Conservation (phyloP, 2,797 vertebrate genomes). For the Decapterus maruadsi region DNA sequence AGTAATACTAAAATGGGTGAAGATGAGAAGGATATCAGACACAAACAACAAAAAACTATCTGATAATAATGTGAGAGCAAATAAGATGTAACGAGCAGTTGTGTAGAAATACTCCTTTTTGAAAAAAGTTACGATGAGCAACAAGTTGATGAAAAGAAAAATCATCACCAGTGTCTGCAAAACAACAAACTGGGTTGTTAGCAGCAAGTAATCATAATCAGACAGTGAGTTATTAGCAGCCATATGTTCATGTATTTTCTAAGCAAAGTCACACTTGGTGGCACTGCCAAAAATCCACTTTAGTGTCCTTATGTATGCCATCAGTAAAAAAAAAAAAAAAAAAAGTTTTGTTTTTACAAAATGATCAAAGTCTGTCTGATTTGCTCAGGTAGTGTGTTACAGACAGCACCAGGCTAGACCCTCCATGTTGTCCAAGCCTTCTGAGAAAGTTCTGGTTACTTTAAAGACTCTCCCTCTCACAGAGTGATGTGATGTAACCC, state of each 20-base stretch:
- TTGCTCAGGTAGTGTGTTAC: neutral
- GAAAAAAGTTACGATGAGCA: slow-evolving; percentile 72
- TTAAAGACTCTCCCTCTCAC: slow-evolving; percentile 6
- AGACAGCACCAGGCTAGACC: neutral
- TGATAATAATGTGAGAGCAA: slow-evolving; percentile 68
- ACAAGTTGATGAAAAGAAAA: slow-evolving; percentile 70
- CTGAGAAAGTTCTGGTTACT: neutral
- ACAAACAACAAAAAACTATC: slow-evolving; percentile 66
- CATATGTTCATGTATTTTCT: slow-evolving; percentile 2
- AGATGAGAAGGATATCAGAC: slow-evolving; percentile 53
- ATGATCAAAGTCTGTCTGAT: neutral
- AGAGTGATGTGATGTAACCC: neutral
- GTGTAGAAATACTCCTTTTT: slow-evolving; percentile 65
- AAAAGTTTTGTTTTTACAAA: neutral
- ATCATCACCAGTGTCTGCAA: slow-evolving; percentile 60
- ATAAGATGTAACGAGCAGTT: slow-evolving; percentile 75
- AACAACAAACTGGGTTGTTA: neutral
- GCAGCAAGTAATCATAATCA: neutral
- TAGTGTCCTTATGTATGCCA: neutral
- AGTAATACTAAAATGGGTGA: slow-evolving; percentile 7
- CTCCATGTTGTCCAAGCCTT: neutral
- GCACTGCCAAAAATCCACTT: neutral
- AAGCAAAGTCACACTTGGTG: neutral
- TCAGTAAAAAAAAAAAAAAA: too few relatives aligned
- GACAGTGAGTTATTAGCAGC: slow-evolving; percentile 18